These are phyloP conservation scores for Escarpia spicata DNA, from an alignment of 2,888 invertebrate genomes.

Conservation along the genomic window DNA sequence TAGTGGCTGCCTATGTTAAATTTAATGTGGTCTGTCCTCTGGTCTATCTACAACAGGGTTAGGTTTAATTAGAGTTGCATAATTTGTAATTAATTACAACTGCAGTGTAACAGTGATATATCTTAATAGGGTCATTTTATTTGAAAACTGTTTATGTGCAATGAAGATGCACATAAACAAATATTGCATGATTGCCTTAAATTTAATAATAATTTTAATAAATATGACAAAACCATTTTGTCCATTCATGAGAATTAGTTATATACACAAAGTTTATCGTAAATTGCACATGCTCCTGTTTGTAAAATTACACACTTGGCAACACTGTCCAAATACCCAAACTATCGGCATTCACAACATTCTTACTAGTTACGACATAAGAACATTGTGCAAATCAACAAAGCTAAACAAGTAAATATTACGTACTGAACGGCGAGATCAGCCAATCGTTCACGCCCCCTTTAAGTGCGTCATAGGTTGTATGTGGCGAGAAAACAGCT, in stretches of 20 bases:
- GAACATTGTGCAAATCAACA: background rate
- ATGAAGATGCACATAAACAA: background rate
- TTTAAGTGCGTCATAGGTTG: slow-evolving; percentile 83
- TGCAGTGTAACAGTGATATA: too few species aligned
- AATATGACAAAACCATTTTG: background rate
- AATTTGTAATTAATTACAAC: too few species aligned
- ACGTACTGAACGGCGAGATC: slow-evolving; percentile 74
- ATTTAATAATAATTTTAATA: background rate
- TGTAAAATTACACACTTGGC: background rate
- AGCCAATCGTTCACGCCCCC: slow-evolving; percentile 95
- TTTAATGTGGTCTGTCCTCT: too few species aligned
- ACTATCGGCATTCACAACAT: background rate
- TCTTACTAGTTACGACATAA: background rate
- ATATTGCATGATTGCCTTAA: background rate
- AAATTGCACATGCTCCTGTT: background rate
- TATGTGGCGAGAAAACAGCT: slow-evolving; percentile 92
- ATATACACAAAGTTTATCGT: background rate
- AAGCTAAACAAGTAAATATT: background rate
- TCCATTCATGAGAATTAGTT: background rate
- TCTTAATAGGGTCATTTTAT: too few species aligned
- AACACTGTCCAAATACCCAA: background rate
- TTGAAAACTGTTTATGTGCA: too few species aligned
- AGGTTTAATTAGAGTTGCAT: too few species aligned
- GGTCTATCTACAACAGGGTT: too few species aligned
- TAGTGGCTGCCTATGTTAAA: too few species aligned